Evolutionary conservation across 2,113 vertebrate species (phyloP).

Genomic region (Suncus etruscus): DNA sequence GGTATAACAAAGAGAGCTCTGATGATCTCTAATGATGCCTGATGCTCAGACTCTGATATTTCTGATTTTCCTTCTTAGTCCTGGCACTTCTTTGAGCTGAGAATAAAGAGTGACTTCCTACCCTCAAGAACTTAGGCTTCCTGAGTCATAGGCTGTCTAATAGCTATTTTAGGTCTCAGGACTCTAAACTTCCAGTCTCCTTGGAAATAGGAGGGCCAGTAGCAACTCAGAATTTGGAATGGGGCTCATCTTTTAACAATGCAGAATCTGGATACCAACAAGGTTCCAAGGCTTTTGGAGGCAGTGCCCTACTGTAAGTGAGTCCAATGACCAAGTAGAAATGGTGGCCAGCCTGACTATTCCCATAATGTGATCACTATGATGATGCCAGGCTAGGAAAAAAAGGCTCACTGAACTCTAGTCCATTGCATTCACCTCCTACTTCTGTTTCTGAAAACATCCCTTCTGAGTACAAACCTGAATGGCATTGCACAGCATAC

Average conservation of each 20-base stretch:
- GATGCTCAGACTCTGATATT: background rate
- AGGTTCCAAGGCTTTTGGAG: background rate
- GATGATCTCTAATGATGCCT: background rate
- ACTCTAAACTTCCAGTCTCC: background rate
- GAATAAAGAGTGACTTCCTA: background rate
- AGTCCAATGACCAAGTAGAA: background rate
- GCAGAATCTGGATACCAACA: slow-evolving; percentile 33
- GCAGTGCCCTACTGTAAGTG: background rate
- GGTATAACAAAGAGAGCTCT: background rate
- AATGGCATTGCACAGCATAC: background rate
- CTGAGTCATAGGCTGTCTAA: background rate
- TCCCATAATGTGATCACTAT: background rate
- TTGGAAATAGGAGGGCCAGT: background rate
- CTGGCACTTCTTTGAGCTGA: background rate
- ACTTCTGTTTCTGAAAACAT: background rate
- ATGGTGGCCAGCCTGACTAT: background rate
- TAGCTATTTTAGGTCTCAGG: background rate
- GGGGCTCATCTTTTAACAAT: slow-evolving; percentile 39
- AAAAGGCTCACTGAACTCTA: background rate
- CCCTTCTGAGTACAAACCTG: background rate
- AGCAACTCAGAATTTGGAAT: slow-evolving; percentile 29
- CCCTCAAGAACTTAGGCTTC: background rate
- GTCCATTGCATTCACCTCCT: background rate
- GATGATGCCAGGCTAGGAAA: background rate
- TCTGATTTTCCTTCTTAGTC: slow-evolving; percentile 5